Percentiles rank a stretch among this genome's conserved stretches.
Conservation (phyloP, 2,888 invertebrate species). For the Acronicta aceris region DNA sequence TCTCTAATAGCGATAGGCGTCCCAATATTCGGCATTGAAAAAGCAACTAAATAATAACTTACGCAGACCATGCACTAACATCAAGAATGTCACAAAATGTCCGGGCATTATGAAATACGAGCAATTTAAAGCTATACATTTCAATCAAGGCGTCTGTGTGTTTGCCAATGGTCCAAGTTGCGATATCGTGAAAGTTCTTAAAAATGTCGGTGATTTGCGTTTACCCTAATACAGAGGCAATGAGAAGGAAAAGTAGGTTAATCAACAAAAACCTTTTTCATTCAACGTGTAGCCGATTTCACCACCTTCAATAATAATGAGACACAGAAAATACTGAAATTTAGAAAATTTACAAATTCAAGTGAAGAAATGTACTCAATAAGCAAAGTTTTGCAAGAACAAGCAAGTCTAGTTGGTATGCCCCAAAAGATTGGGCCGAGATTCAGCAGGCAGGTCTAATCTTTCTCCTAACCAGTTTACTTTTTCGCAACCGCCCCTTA, state of each 20-base stretch:
- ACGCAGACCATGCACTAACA: background rate
- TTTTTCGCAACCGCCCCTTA: too few species aligned
- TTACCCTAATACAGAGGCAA: constrained; percentile 8
- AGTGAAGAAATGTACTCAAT: too few species aligned
- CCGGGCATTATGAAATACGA: background rate
- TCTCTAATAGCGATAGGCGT: background rate
- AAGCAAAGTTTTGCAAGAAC: too few species aligned
- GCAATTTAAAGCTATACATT: background rate
- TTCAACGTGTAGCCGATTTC: constrained; percentile 13
- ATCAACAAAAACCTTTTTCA: constrained; percentile 19
- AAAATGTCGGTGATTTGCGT: background rate
- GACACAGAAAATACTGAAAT: background rate
- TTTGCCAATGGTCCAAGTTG: background rate
- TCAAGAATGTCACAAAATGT: background rate
- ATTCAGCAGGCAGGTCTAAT: too few species aligned
- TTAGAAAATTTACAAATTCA: too few species aligned
- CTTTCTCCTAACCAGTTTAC: too few species aligned
- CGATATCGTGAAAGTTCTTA: background rate
- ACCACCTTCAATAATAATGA: constrained; percentile 8
- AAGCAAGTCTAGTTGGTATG: too few species aligned
- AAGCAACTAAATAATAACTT: constrained; percentile 19
- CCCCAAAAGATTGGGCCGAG: too few species aligned
- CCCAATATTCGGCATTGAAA: background rate
- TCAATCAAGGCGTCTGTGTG: too few species aligned
- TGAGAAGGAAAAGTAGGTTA: constrained; percentile 14